These are phyloP conservation scores for Altica lythri DNA, from an alignment of 2,888 invertebrate species.

Conservation along the genomic window DNA sequence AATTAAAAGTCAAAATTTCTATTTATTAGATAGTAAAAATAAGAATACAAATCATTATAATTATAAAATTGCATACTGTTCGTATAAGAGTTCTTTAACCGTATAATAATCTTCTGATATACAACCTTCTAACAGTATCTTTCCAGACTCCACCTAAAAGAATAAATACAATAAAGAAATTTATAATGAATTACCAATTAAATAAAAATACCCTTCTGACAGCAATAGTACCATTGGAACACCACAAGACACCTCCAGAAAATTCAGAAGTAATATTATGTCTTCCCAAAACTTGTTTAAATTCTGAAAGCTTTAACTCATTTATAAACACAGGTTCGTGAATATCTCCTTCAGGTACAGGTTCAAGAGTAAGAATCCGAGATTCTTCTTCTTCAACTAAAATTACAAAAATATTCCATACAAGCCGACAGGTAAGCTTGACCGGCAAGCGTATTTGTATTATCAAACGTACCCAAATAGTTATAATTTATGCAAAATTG, in stretches of 20 bases:
- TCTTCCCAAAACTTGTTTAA: conserved; percentile 78
- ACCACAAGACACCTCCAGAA: conserved; percentile 89
- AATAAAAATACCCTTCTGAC: conserved; percentile 72
- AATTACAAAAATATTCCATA: conserved; percentile 27
- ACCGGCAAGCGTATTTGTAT: too few species aligned
- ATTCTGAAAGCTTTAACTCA: conserved; percentile 89
- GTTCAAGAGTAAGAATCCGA: conserved; percentile 73
- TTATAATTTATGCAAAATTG: too few species aligned
- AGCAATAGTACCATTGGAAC: conserved; percentile 89
- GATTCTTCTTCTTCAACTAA: conserved; percentile 61
- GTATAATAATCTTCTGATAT: conserved; percentile 94
- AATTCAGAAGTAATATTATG: conserved; percentile 84
- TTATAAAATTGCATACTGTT: conserved; percentile 94
- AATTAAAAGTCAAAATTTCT: too few species aligned
- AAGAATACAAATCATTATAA: too few species aligned
- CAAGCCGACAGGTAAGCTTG: too few species aligned
- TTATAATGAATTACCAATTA: neutral
- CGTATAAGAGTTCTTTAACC: conserved; percentile 89
- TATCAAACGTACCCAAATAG: too few species aligned
- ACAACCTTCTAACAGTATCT: conserved; percentile 91
- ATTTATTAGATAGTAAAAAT: too few species aligned
- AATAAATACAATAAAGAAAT: conserved; percentile 12
- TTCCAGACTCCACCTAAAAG: conserved; percentile 85
- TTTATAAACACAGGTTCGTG: conserved; percentile 91
- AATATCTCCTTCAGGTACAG: conserved; percentile 62